Base-by-base conservation (phyloP, 2,113 vertebrate species). In the Dicaeum eximium region DNA sequence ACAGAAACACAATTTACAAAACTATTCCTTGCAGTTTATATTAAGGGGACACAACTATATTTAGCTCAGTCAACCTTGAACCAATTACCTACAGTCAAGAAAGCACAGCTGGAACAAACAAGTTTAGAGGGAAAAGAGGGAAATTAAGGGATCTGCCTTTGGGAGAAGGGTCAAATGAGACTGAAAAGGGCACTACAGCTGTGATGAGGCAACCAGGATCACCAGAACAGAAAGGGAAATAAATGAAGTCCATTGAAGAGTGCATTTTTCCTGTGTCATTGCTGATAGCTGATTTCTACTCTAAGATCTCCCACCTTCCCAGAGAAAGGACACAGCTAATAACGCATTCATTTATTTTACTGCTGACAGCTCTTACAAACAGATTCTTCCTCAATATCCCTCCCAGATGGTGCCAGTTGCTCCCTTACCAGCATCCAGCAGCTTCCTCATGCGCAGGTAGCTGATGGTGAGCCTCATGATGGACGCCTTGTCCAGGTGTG, bases 381-480 rank as follows among this genome's bases (percentile, higher is more conserved):
- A 50, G 10, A 18, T 61, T 45, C 25, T 30, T 62, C 65, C 82
- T 47, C 48, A 33, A 2, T 1, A 16, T 5, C 38, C 27, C 66
- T 60, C 16, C 86, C 67, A 85, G 79, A 28, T 14, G 44, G 71
- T 83, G 84, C 40, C 65, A 12, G 1, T 9, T 45, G 80, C 23
- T 82, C 57, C 77, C 98, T 98, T 50, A 99, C 99, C 98, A 64
- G 97, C 96, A 97, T 97, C 98, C 18, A 99, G 98, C 73, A 99
- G 98, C 91, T 98, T 99, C 56, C 99, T 99, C 97, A 99, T 98
- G 80, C 99, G 99, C 96, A 99, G 95, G 97, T 99, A 99, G 96
- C 99, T 99, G 98, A 99, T 99, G 89, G 99, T 98, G 57, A 99
- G 98, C 70, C 99, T 99, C 99, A 99, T 99, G 84, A 99, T 98